These are phyloP conservation scores for Heterocephalus glaber DNA, from an alignment of 2,113 vertebrate genomes.

Conservation along the genomic window DNA sequence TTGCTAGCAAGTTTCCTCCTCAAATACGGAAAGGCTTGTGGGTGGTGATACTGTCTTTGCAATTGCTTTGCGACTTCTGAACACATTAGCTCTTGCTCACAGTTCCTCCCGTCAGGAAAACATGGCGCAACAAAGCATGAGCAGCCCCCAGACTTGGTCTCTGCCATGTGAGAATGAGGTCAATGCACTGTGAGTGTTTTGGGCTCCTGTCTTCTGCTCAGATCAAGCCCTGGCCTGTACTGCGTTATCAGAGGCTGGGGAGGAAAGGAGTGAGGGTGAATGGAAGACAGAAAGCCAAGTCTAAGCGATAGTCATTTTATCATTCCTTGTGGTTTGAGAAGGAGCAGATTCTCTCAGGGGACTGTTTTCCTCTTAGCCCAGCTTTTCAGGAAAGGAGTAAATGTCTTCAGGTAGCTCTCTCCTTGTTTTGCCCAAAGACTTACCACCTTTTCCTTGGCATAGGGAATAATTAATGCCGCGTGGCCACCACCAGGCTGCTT, in stretches of 20 bases:
- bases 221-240: neutral
- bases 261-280: neutral
- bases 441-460: neutral
- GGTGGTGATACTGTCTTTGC: neutral
- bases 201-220: neutral
- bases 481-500: neutral
- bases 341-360: neutral
- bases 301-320: fast-evolving
- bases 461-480: neutral
- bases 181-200: neutral
- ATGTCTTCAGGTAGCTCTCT: neutral
- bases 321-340: neutral
- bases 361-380: neutral
- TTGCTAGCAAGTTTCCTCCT: neutral
- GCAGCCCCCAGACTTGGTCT: neutral
- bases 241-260: neutral
- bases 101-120: neutral
- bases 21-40: neutral
- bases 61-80: neutral
- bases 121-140: neutral
- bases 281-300: neutral
- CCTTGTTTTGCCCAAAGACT: neutral
- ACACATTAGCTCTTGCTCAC: neutral
- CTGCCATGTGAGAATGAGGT: neutral
- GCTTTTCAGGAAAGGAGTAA: neutral